Base-by-base conservation (phyloP, 1,140 invertebrate species). In the Mya arenaria region DNA sequence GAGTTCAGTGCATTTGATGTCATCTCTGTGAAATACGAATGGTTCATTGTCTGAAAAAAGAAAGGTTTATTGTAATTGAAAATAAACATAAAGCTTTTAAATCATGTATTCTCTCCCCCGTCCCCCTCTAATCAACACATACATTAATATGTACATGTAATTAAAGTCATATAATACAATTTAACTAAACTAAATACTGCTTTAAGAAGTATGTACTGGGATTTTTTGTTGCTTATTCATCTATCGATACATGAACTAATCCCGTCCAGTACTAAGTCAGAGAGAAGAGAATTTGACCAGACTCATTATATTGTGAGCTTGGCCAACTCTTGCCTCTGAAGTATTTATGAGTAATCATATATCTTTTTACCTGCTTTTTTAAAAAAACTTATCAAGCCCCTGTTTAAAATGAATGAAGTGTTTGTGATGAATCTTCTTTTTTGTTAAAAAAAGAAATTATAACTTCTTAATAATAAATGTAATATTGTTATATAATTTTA, bases 1-100 rank as follows among this genome's bases (percentile, higher is more conserved):
- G 80, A 75, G 28, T 80, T 81, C 32, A 58, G 75, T 30, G 73
- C 48, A 52, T 28, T 58, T 41, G 71, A 75, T 62, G 75, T 37
- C 36, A 79, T 80, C 36, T 72, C 66, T 68, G 56, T 44, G 36
- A 69, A 62, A 56, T 71, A 69, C 23, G 75, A 62, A 34, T 66
- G 39, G 19, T 39, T 65, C 77, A 72, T 83, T 32, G 28, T 62
- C 78, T 44, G 82, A 19, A 44, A 44, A 44, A 19, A 44, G 41
- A 44, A 44, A 44, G 10, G 19, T 44, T 44, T 44, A 44, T 44
- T 44, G 19, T 44, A 10, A 44, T 19, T 44, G 10, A 44, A 10
- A 10, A 44, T 44, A 10, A 44, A 10, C 41, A 10, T 44, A 44
- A 10, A 44, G 41, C 41, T 10, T 44, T 44, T 44, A 19, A 10